Percentiles rank a stretch among this genome's conserved stretches.
Evolutionary conservation across 2,888 invertebrate species (phyloP).

Genomic region (Sinohyriopsis cumingii): DNA sequence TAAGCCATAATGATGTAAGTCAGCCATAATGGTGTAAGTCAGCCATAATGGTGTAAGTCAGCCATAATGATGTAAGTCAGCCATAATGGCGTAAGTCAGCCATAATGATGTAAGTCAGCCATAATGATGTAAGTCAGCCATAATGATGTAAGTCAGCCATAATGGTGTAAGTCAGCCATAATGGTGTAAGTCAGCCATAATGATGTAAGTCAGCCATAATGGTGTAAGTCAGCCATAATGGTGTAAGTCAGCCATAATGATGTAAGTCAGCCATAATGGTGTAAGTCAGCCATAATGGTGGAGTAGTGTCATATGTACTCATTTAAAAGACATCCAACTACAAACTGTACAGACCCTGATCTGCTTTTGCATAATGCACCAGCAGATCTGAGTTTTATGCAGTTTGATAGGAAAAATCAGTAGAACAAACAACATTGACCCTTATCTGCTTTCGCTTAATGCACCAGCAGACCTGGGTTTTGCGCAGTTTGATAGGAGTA

Average conservation of each 20-base stretch:
- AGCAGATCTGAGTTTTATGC: too few species aligned
- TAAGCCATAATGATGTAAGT: constrained; percentile 68
- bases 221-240: constrained; percentile 65
- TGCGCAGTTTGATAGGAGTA: too few species aligned
- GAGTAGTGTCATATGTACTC: too few species aligned
- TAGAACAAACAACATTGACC: too few species aligned
- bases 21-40: constrained; percentile 65
- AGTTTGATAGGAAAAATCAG: too few species aligned
- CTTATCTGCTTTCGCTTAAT: too few species aligned
- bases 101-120: constrained; percentile 65
- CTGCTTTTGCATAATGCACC: too few species aligned
- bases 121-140: constrained; percentile 65
- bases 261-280: constrained; percentile 69
- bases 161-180: constrained; percentile 65
- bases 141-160: constrained; percentile 65
- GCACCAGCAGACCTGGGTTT: too few species aligned
- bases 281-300: constrained; percentile 25
- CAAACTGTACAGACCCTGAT: too few species aligned
- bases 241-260: constrained; percentile 69
- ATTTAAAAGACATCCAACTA: too few species aligned
- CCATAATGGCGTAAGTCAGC: too few species aligned
- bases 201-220: constrained; percentile 65
- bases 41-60: constrained; percentile 65
- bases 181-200: constrained; percentile 65
- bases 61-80: constrained; percentile 65